Evolutionary conservation across 2,113 vertebrate genomes (phyloP).

Genomic region (Callipepla squamata): DNA sequence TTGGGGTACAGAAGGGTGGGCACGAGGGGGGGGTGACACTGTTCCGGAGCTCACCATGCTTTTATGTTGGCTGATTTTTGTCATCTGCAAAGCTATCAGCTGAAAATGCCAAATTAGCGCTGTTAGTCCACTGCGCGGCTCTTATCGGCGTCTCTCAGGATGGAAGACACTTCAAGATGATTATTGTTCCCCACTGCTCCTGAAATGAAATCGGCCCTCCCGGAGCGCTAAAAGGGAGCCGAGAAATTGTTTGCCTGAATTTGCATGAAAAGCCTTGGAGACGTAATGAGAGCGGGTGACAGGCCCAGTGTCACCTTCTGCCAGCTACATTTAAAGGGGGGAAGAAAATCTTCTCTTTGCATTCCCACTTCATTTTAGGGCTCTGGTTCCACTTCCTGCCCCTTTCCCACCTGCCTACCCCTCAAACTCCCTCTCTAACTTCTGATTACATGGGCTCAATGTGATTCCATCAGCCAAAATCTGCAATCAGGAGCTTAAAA

Average conservation of each 20-base stretch:
- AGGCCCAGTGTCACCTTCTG: conserved; percentile 52
- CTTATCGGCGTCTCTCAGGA: conserved; percentile 78
- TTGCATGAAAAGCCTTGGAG: conserved; percentile 74
- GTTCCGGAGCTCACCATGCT: conserved; percentile 33
- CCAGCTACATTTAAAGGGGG: neutral
- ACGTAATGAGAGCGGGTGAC: conserved; percentile 62
- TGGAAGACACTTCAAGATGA: conserved; percentile 71
- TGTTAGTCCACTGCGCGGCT: conserved; percentile 58
- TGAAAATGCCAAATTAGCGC: conserved; percentile 67
- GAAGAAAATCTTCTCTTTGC: conserved; percentile 9
- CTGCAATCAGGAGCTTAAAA: neutral
- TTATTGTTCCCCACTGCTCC: conserved; percentile 61
- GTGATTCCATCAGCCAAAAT: neutral
- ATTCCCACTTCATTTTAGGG: conserved; percentile 31
- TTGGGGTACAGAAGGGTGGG: neutral
- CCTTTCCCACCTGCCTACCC: neutral
- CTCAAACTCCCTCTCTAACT: neutral
- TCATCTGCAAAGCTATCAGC: conserved; percentile 71
- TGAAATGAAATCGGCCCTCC: conserved; percentile 71
- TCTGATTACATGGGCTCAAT: neutral
- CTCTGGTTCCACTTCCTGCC: neutral
- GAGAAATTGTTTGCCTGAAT: conserved; percentile 74
- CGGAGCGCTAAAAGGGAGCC: conserved; percentile 61
- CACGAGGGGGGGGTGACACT: conserved; percentile 19
- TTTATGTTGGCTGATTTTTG: conserved; percentile 66